Percentiles rank a stretch among this genome's conserved stretches.
Evolutionary conservation across 37 sponge, comb jelly and placozoan species (phyloP).

Genomic region (Crambe crambe): DNA sequence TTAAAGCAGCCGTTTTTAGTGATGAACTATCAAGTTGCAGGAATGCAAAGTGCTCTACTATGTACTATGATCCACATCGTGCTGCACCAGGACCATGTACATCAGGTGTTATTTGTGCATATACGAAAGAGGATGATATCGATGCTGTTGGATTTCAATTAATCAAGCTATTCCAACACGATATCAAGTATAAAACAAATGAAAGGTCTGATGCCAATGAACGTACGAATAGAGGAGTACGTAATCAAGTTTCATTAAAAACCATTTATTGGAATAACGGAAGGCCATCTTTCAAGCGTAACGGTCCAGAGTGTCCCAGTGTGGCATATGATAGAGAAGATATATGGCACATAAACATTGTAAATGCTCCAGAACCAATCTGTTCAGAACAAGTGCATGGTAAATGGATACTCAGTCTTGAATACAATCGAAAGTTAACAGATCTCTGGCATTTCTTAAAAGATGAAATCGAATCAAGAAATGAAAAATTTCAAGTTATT

Average conservation of each 20-base stretch:
- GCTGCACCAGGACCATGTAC: background rate
- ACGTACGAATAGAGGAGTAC: slow-evolving; percentile 11
- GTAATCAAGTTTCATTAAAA: slow-evolving; percentile 55
- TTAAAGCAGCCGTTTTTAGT: slow-evolving; percentile 11
- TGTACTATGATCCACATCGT: slow-evolving; percentile 13
- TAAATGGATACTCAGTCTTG: background rate
- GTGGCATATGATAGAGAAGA: too few species aligned
- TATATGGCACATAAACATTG: background rate
- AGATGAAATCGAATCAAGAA: too few species aligned
- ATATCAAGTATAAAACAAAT: slow-evolving; percentile 59
- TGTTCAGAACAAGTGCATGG: background rate
- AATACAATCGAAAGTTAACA: background rate
- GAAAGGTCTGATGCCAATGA: slow-evolving; percentile 38
- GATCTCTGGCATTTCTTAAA: background rate
- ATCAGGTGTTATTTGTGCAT: slow-evolving; percentile 4
- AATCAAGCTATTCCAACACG: slow-evolving; percentile 40
- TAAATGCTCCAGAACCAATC: background rate
- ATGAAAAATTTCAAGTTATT: too few species aligned
- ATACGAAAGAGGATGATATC: slow-evolving; percentile 47
- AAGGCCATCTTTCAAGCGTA: slow-evolving; percentile 45
- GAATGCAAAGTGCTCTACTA: slow-evolving; percentile 46
- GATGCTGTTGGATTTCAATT: slow-evolving; percentile 54
- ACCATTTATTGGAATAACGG: too few species aligned
- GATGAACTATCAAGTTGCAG: slow-evolving; percentile 13
- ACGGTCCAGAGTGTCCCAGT: too few species aligned